A percentile compares a stretch with the other conserved stretches of the same genome.
Conservation (phyloP, 1,140 invertebrate species). For the Pachypeltis micranthus region DNA sequence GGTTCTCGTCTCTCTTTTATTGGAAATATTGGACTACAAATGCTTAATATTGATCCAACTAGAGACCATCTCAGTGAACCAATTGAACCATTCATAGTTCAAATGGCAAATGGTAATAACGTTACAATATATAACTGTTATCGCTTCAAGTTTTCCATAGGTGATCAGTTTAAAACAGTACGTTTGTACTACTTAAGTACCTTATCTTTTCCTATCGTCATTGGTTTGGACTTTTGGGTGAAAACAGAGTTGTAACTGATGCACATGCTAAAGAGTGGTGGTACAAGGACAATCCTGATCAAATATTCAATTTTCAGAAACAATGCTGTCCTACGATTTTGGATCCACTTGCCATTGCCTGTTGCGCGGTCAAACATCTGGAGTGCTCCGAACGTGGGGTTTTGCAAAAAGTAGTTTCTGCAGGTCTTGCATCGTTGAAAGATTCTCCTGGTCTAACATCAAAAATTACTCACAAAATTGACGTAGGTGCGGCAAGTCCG, state of each 20-base stretch:
- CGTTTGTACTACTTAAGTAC: not conserved
- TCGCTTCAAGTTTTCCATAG: not conserved
- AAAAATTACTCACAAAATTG: conserved; percentile 27
- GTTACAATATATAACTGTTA: not conserved
- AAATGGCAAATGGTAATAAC: not conserved
- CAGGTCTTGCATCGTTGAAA: not conserved
- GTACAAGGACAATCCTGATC: not conserved
- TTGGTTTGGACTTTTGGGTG: not conserved
- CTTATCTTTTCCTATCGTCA: no score
- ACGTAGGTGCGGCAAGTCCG: conserved; percentile 26
- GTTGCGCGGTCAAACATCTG: not conserved
- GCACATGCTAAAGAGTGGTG: not conserved
- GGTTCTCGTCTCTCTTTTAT: not conserved
- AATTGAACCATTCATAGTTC: not conserved
- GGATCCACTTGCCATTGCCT: not conserved
- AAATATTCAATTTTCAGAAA: not conserved
- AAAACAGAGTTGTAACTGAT: not conserved
- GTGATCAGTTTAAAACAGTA: not conserved
- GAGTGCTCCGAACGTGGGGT: not conserved
- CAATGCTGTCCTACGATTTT: not conserved
- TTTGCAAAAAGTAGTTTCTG: not conserved
- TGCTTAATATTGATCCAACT: not conserved
- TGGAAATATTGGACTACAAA: not conserved
- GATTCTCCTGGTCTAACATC: not conserved
- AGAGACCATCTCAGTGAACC: not conserved